A percentile compares a stretch with the other conserved stretches of the same genome.
Evolutionary conservation across 2,888 invertebrate species (phyloP).

Genomic region (Chironomus riparius): DNA sequence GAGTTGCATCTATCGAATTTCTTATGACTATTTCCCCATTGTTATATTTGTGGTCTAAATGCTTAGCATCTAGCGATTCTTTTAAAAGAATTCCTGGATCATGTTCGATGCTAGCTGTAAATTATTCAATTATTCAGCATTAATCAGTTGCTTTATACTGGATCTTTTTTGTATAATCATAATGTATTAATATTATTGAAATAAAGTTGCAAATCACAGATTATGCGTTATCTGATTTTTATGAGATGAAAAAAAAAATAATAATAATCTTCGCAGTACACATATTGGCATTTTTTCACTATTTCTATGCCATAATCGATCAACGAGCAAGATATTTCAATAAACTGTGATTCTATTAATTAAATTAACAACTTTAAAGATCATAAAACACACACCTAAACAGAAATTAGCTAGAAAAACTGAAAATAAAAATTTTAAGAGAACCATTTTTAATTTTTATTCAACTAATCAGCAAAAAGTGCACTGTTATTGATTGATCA

Average conservation of each 20-base stretch:
- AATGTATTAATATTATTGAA: too few relatives aligned
- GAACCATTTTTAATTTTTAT: background rate
- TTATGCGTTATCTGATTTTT: conserved; percentile 29
- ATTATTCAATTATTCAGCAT: background rate
- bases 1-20: conserved; percentile 21
- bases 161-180: too few relatives aligned
- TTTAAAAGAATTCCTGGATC: conserved; percentile 8
- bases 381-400: background rate
- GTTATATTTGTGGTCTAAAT: conserved; percentile 15
- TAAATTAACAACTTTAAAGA: background rate
- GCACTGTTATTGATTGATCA: too few relatives aligned
- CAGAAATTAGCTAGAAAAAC: background rate
- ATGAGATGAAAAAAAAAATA: background rate
- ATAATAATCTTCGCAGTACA: background rate
- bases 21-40: conserved; percentile 15
- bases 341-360: too few relatives aligned
- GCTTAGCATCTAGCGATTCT: background rate
- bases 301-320: background rate
- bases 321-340: too few relatives aligned
- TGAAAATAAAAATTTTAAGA: background rate
- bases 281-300: background rate
- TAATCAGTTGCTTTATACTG: too few relatives aligned
- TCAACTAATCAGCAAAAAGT: background rate
- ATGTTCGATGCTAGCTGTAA: conserved; percentile 12
- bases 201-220: background rate